Evolutionary conservation across 2,113 vertebrate genomes (phyloP).

Genomic region (Centropristis striata): DNA sequence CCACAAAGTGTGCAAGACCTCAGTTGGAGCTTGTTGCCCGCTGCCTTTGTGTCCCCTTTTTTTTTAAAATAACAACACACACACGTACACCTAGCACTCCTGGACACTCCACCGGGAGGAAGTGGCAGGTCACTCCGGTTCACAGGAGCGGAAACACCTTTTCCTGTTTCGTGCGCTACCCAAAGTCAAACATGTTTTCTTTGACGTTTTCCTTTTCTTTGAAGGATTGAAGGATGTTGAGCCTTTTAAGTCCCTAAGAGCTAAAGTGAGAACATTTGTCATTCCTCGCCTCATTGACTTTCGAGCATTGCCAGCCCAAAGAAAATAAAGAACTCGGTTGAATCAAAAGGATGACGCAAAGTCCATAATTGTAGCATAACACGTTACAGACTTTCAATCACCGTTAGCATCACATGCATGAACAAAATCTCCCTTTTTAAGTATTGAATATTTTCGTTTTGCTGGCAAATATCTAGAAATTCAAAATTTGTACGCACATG

Average conservation of each 20-base stretch:
- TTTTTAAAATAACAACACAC: conserved; percentile 22
- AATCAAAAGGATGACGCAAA: conserved; percentile 68
- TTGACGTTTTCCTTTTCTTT: conserved; percentile 69
- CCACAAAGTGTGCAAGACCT: conserved; percentile 25
- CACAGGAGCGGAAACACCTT: conserved; percentile 75
- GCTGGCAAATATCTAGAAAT: conserved; percentile 10
- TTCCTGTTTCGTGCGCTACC: conserved; percentile 70
- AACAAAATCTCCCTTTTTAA: conserved; percentile 41
- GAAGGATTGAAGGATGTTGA: conserved; percentile 61
- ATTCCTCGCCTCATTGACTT: conserved; percentile 77
- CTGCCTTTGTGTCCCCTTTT: conserved; percentile 25
- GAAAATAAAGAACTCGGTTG: conserved; percentile 66
- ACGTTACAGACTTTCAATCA: conserved; percentile 54
- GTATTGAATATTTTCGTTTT: conserved; percentile 34
- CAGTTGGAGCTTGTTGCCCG: conserved; percentile 28
- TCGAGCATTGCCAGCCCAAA: conserved; percentile 58
- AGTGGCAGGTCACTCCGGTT: conserved; percentile 66
- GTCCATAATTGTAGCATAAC: conserved; percentile 47
- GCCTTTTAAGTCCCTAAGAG: conserved; percentile 71
- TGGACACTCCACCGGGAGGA: conserved; percentile 68
- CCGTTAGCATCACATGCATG: conserved; percentile 26
- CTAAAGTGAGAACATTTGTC: conserved; percentile 79
- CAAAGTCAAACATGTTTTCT: conserved; percentile 79
- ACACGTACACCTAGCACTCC: conserved; percentile 42
- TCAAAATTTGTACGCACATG: neutral